These are phyloP conservation scores for Amblyornis subalaris DNA, from an alignment of 2,113 vertebrate species.

Conservation along the genomic window DNA sequence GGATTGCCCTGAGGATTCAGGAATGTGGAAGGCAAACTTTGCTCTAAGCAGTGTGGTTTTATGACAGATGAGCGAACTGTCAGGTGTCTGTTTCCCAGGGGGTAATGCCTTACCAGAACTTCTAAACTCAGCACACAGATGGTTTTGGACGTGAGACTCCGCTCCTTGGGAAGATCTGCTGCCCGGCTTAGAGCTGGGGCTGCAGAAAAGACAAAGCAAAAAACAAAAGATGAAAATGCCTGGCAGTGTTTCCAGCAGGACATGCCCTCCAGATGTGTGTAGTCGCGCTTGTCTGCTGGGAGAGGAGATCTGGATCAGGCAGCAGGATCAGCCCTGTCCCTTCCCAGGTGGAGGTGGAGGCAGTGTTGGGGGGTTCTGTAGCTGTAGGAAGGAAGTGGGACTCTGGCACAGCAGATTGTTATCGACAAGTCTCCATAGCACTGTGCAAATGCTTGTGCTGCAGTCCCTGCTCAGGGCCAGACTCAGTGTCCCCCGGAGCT, in stretches of 20 bases:
- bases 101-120: not conserved
- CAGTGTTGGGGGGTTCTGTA: not conserved
- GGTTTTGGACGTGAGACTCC: not conserved
- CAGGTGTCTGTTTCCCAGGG: not conserved
- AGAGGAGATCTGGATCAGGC: not conserved
- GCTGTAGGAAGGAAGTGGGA: slow-evolving; percentile 20
- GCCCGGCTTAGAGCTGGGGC: not conserved
- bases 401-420: not conserved
- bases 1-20: not conserved
- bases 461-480: not conserved
- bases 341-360: not conserved
- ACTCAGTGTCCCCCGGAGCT: not conserved
- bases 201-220: not conserved
- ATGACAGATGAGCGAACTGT: not conserved
- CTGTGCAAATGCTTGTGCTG: not conserved
- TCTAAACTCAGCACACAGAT: not conserved
- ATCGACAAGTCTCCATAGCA: not conserved
- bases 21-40: not conserved
- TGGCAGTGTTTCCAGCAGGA: not conserved
- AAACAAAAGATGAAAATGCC: not conserved
- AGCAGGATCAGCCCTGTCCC: not conserved
- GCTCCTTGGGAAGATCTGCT: not conserved
- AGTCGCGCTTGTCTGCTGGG: not conserved
- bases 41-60: not conserved
- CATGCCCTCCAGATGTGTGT: not conserved